Evolutionary conservation across 2,797 vertebrate genomes (phyloP).

Genomic region (Chloroceryle inda): DNA sequence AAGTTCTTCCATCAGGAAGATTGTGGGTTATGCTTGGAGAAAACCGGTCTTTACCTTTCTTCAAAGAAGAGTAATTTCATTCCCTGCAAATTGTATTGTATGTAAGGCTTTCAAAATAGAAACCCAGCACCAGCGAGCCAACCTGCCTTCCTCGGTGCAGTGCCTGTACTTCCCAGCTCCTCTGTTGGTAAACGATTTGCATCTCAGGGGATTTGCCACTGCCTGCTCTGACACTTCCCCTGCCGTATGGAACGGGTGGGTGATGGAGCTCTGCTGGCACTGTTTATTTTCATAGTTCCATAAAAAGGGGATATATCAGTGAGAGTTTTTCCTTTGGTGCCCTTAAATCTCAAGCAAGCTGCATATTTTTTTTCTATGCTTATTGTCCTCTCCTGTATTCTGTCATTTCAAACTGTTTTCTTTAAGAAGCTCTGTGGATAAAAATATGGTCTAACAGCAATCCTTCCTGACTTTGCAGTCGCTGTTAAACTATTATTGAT

Average conservation of each 20-base stretch:
- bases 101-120: neutral
- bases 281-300: neutral
- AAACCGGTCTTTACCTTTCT: neutral
- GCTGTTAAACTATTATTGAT: neutral
- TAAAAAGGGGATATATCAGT: neutral
- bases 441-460: neutral
- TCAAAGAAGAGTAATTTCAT: neutral
- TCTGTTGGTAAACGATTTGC: neutral
- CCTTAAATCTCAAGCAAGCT: neutral
- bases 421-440: neutral
- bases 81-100: neutral
- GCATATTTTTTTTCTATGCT: accelerated
- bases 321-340: neutral
- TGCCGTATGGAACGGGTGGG: neutral
- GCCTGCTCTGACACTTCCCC: neutral
- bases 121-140: neutral
- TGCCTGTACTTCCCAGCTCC: neutral
- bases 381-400: neutral
- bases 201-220: neutral
- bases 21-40: neutral
- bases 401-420: neutral
- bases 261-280: neutral
- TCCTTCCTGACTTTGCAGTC: neutral
- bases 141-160: neutral
- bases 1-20: neutral